Conservation (phyloP, 1,140 invertebrate species). For the Caenorhabditis brenneri region DNA sequence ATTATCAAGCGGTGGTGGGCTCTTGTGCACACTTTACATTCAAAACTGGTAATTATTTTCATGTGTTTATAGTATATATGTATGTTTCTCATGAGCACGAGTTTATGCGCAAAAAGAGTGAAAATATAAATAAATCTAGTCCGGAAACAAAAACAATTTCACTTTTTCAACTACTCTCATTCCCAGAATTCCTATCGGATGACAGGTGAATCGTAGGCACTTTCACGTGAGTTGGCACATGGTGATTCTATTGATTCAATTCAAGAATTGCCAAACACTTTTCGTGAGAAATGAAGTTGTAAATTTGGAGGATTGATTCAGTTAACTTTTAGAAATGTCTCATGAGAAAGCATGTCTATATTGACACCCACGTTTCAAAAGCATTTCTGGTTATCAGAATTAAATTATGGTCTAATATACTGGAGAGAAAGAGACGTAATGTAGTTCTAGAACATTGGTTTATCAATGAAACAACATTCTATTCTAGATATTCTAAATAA, state of each 20-base stretch:
- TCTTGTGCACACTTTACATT: no score
- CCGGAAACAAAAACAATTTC: slow-evolving; percentile 6
- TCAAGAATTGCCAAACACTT: neutral
- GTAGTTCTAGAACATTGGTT: neutral
- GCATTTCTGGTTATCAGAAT: neutral
- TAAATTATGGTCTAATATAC: no score
- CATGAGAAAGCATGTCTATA: neutral
- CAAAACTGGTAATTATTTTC: slow-evolving; percentile 5
- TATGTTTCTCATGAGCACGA: neutral
- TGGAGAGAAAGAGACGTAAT: no score
- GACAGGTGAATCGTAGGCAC: neutral
- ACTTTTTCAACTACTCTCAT: neutral
- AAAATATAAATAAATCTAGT: no score
- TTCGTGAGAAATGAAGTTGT: neutral
- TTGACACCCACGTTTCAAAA: neutral
- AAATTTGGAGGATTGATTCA: neutral
- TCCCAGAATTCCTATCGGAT: slow-evolving; percentile 18
- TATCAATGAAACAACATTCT: neutral
- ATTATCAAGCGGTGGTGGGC: neutral
- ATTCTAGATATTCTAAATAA: neutral
- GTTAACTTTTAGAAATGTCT: neutral
- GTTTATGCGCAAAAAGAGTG: no score
- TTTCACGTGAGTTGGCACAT: neutral
- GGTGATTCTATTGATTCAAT: neutral
- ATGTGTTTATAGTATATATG: neutral